Conservation (phyloP, 2,888 invertebrate species). For the Cataglyphis albicans region DNA sequence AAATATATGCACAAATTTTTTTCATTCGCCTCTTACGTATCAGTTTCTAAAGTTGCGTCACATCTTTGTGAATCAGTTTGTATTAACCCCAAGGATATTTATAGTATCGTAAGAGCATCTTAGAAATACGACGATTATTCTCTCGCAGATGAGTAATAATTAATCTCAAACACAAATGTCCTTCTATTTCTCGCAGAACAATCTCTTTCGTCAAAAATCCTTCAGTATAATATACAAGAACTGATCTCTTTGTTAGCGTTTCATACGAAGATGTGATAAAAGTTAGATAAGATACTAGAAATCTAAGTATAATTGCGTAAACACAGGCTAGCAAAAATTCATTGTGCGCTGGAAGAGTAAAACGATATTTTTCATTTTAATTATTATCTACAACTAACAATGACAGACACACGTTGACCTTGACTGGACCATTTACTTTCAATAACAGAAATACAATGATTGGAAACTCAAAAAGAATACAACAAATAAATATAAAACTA, state of each 20-base stretch:
- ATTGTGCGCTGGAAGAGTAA: slow-evolving; percentile 46
- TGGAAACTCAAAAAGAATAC: slow-evolving; percentile 7
- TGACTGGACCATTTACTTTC: slow-evolving; percentile 28
- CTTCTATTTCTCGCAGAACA: slow-evolving; percentile 56
- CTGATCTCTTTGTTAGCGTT: not conserved
- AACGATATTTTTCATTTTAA: slow-evolving; percentile 68
- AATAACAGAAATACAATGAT: slow-evolving; percentile 44
- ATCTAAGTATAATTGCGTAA: slow-evolving; percentile 61
- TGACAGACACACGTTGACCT: slow-evolving; percentile 12
- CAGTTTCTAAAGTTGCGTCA: slow-evolving; percentile 32
- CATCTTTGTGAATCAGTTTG: slow-evolving; percentile 9
- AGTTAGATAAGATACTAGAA: not conserved
- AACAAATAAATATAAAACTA: not conserved
- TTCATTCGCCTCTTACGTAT: not conserved
- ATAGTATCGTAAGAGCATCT: not conserved
- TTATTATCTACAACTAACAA: slow-evolving; percentile 70
- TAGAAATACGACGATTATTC: not conserved
- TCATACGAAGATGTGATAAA: not conserved
- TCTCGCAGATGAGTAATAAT: slow-evolving; percentile 17
- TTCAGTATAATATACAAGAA: slow-evolving; percentile 11
- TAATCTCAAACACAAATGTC: slow-evolving; percentile 33
- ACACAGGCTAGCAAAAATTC: slow-evolving; percentile 60
- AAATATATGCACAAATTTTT: slow-evolving; percentile 27
- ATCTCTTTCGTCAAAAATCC: slow-evolving; percentile 21
- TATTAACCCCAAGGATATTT: slow-evolving; percentile 24